phyloP scores from a whole-genome alignment of 37 sponge, comb jelly and placozoan species.

The Axinella damicornis region DNA sequence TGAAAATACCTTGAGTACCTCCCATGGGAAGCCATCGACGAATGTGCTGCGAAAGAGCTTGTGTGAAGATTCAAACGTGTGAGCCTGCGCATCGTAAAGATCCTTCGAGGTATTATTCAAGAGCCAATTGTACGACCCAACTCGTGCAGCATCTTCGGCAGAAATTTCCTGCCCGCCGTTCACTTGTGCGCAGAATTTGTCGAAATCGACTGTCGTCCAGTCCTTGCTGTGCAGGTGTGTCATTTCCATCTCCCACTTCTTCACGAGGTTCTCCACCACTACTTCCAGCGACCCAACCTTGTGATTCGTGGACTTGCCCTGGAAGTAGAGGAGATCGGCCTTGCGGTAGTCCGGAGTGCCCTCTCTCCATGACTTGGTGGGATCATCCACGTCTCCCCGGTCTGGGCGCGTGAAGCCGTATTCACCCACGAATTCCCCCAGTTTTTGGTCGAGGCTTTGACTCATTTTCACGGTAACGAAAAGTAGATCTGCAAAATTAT shows the following conservation, averaged over 20 bases:
- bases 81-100: too few species aligned
- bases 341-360: slow-evolving; percentile 59
- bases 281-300: slow-evolving; percentile 42
- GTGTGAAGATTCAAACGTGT: too few species aligned
- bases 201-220: too few species aligned
- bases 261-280: slow-evolving; percentile 32
- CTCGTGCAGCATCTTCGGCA: too few species aligned
- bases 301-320: slow-evolving; percentile 52
- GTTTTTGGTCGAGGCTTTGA: slow-evolving; percentile 14
- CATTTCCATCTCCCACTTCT: slow-evolving; percentile 33
- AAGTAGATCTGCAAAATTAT: too few species aligned
- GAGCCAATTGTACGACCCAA: too few species aligned
- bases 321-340: slow-evolving; percentile 36
- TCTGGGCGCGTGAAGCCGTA: slow-evolving; percentile 27
- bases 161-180: too few species aligned
- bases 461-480: slow-evolving; percentile 7
- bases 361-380: slow-evolving; percentile 10
- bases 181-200: too few species aligned
- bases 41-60: too few species aligned
- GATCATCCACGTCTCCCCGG: slow-evolving; percentile 10
- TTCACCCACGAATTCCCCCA: slow-evolving; percentile 9
- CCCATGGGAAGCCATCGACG: too few species aligned
- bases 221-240: slow-evolving; percentile 7
- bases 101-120: too few species aligned
- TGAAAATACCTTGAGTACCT: too few species aligned